Base-by-base conservation (phyloP, 2,888 invertebrate genomes). In the Zhengitettix transpicula region DNA sequence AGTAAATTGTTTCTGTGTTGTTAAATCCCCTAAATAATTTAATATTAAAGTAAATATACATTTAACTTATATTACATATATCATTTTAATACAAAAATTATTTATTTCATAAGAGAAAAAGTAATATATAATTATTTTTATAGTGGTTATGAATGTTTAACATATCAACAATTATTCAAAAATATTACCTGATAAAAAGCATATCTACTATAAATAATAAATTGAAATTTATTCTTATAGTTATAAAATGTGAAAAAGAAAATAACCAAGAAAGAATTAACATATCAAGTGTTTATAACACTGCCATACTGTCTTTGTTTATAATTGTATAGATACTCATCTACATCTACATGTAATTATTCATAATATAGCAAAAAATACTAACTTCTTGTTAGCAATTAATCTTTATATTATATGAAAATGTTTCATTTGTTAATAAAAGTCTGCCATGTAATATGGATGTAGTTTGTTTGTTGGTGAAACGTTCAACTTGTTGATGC, bases 391-490 rank as follows among this genome's bases (percentile, higher is more conserved):
- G 28, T 28, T 28, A 7, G 28, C 28, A 28, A 28, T 28, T 28
- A 28, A 28, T 28, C 28, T 28, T 57, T 57, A 58, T 47, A 58
- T n/a, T 28, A 52, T 56, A 42, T 51, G 41, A 55, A 42, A 59
- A 14, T 56, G 41, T 53, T 52, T 40, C 10, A 16, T 41, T 10
- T 52, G 41, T 59, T 47, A 40, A 57, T 61, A 58, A 55, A 28
- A 28, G 28, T 28, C 28, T 28, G 28, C 28, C 7, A 28, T 28
- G 28, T 28, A 28, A 58, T 2, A 42, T 40, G 28, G 28, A 52
- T 52, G 42, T n/a, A 55, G 44, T 57, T 17, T 60, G 54, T 58
- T 55, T 56, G 44, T 58, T 59, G 28, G 28, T 28, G 28, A 28
- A 28, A 28, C 7, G 2, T 28, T 28, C 28, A 28, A 28, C 28